phyloP scores from a whole-genome alignment of 2,888 invertebrate genomes.

The Lepidonotus clava region DNA sequence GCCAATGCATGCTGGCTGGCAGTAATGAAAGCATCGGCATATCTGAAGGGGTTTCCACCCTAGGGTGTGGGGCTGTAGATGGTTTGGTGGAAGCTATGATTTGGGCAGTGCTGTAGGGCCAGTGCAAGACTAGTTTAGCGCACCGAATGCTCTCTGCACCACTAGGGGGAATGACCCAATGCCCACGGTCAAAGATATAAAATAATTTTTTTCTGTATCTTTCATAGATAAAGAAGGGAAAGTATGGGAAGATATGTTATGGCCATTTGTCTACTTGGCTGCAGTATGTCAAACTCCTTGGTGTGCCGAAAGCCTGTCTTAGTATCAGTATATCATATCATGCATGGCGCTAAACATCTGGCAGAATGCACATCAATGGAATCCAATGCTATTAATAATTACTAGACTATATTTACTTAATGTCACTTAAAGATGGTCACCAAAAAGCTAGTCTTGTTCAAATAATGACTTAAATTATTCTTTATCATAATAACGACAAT shows the following conservation, averaged over 20 bases:
- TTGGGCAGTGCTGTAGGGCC: not conserved
- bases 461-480: no score
- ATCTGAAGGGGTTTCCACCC: not conserved
- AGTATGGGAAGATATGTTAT: not conserved
- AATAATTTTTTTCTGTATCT: no score
- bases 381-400: no score
- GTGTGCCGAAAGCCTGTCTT: not conserved
- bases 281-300: not conserved
- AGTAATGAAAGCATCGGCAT: no score
- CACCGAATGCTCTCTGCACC: constrained; percentile 5
- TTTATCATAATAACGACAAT: no score
- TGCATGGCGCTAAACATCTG: constrained; percentile 3
- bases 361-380: no score
- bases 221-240: no score
- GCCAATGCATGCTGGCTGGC: constrained; percentile 12
- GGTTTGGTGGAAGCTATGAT: not conserved
- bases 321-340: not conserved
- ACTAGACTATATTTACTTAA: no score
- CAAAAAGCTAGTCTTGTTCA: no score
- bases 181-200: not conserved
- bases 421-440: no score
- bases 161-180: not conserved
- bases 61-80: not conserved
- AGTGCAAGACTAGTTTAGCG: not conserved
- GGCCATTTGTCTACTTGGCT: not conserved